Evolutionary conservation across 2,113 vertebrate species (phyloP).

Genomic region (Dipodomys ordii): DNA sequence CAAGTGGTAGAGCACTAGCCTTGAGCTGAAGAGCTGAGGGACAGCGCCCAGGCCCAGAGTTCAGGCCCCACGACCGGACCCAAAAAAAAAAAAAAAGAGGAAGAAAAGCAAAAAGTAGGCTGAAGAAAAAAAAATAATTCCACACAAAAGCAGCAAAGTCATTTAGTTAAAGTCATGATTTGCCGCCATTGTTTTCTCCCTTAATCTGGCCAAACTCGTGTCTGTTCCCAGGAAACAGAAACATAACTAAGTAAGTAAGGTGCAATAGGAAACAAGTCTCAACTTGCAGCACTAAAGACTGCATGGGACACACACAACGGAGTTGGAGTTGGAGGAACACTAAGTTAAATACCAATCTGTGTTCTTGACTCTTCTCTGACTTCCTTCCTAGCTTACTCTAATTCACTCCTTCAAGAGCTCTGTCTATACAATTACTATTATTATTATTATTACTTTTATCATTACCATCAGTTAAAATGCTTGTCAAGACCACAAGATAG

Average conservation of each 20-base stretch:
- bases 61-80: too few species aligned
- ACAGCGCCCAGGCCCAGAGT: too few species aligned
- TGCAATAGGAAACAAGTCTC: background rate
- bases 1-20: too few species aligned
- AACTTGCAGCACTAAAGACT: background rate
- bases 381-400: conserved; percentile 53
- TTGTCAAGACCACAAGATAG: conserved; percentile 89
- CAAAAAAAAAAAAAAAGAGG: background rate
- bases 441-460: conserved; percentile 71
- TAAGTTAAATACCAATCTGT: background rate
- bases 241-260: background rate
- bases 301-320: background rate
- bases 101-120: background rate
- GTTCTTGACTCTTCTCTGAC: conserved; percentile 62
- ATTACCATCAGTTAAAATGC: conserved; percentile 81
- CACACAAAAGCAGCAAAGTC: background rate
- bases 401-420: conserved; percentile 78
- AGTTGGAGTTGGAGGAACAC: background rate
- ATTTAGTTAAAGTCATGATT: background rate
- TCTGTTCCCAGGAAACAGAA: background rate
- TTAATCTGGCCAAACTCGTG: background rate
- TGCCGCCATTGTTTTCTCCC: fast-evolving
- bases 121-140: background rate
- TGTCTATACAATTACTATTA: conserved; percentile 59
- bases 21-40: too few species aligned